Conservation (phyloP, 2,888 invertebrate species). For the Omphaloscelis lunosa region DNA sequence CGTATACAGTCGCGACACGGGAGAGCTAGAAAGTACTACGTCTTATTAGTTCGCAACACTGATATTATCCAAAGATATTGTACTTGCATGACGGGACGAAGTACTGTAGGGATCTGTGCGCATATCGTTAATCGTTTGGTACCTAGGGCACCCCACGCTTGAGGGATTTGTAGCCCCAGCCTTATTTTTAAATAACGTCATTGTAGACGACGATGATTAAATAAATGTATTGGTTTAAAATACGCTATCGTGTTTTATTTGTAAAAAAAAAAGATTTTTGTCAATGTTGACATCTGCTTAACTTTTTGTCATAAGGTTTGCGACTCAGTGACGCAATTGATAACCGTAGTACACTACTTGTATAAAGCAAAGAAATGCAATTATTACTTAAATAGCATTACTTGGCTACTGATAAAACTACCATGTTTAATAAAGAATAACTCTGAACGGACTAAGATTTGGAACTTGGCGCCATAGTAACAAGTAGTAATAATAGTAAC, state of each 20-base stretch:
- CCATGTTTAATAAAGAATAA: not conserved
- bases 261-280: constrained; percentile 10
- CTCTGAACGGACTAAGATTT: constrained; percentile 23
- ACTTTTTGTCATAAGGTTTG: constrained; percentile 22
- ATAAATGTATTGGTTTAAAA: constrained; percentile 10
- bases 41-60: too few relatives aligned
- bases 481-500: too few relatives aligned
- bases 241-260: constrained; percentile 11
- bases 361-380: constrained; percentile 22
- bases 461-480: constrained; percentile 19
- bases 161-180: not conserved
- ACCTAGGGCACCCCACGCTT: too few relatives aligned
- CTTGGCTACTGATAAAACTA: constrained; percentile 5
- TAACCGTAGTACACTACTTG: constrained; percentile 22
- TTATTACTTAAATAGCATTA: constrained; percentile 19
- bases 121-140: too few relatives aligned
- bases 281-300: constrained; percentile 14
- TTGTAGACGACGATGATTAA: constrained; percentile 12
- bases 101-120: too few relatives aligned
- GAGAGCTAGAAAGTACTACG: too few relatives aligned
- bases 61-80: too few relatives aligned
- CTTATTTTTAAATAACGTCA: constrained; percentile 15
- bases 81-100: too few relatives aligned
- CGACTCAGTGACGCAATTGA: constrained; percentile 29
- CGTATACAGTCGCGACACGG: constrained; percentile 10